These are phyloP conservation scores for Plebejus argus DNA, from an alignment of 2,888 invertebrate species.

Conservation along the genomic window DNA sequence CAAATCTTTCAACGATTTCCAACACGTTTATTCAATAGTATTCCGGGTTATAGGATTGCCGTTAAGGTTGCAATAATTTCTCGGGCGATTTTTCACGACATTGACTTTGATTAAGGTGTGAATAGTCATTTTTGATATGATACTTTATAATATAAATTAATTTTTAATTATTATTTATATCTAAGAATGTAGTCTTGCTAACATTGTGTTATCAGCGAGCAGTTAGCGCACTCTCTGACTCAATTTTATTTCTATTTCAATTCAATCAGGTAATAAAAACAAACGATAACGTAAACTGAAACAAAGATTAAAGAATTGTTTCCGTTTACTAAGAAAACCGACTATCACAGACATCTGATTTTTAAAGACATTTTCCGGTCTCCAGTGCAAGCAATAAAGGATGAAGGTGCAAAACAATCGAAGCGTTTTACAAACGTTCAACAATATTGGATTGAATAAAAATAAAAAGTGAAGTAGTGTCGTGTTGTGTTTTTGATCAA, in stretches of 20 bases:
- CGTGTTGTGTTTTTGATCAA: constrained; percentile 72
- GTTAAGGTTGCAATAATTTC: constrained; percentile 57
- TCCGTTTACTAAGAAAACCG: neutral
- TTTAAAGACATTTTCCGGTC: constrained; percentile 14
- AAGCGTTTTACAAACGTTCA: constrained; percentile 49
- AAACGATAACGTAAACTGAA: neutral
- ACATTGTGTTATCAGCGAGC: neutral
- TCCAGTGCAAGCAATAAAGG: constrained; percentile 27
- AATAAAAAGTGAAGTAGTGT: constrained; percentile 68
- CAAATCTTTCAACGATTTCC: constrained; percentile 64
- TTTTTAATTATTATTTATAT: neutral
- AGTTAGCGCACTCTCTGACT: neutral
- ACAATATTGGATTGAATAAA: constrained; percentile 70
- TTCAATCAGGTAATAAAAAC: neutral
- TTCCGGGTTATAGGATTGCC: constrained; percentile 57
- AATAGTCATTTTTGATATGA: neutral
- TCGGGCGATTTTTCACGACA: constrained; percentile 45
- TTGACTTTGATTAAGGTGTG: neutral
- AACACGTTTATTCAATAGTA: constrained; percentile 69
- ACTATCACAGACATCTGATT: neutral
- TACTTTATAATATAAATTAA: neutral
- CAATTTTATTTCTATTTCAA: neutral
- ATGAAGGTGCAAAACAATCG: constrained; percentile 27
- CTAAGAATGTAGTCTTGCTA: neutral
- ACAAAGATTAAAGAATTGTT: constrained; percentile 5